A percentile compares a stretch with the other conserved stretches of the same genome.
phyloP scores from a whole-genome alignment of 1,140 invertebrate genomes.

The Lucilia sericata region DNA sequence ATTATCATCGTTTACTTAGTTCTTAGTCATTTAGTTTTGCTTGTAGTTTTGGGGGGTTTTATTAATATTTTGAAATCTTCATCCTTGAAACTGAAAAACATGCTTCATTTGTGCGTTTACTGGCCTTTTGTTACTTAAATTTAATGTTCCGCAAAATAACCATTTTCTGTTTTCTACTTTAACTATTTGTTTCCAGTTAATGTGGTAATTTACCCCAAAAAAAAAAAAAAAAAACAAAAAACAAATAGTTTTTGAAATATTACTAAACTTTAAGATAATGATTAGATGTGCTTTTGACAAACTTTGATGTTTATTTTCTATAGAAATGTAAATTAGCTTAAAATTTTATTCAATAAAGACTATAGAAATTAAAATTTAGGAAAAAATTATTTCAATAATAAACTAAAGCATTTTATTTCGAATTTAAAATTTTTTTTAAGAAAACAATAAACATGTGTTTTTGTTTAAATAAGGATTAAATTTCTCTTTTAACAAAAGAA shows the following conservation, averaged over 20 bases:
- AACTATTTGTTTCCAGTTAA: background rate
- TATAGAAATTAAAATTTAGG: too few relatives aligned
- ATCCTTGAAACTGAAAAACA: slow-evolving; percentile 6
- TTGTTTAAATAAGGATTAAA: too few relatives aligned
- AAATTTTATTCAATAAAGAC: too few relatives aligned
- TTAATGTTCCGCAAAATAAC: slow-evolving; percentile 26
- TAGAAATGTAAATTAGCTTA: background rate
- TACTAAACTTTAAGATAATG: background rate
- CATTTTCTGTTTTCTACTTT: background rate
- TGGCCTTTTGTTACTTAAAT: background rate
- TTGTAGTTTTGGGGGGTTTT: background rate
- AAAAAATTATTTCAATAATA: too few relatives aligned
- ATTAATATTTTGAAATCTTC: background rate
- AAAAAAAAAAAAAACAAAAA: background rate
- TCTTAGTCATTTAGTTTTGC: background rate
- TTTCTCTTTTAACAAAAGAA: too few relatives aligned
- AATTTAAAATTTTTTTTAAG: too few relatives aligned
- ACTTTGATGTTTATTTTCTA: background rate
- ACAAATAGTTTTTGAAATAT: background rate
- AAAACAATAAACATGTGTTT: too few relatives aligned
- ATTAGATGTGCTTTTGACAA: background rate
- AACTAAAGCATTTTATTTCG: too few relatives aligned
- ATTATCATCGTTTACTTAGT: background rate
- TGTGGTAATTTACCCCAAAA: slow-evolving; percentile 25
- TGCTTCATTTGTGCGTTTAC: background rate